Evolutionary conservation across 2,797 vertebrate genomes (phyloP), one percentile per base, ranked within the genome.

Genomic region (Smutsia temminckii): DNA sequence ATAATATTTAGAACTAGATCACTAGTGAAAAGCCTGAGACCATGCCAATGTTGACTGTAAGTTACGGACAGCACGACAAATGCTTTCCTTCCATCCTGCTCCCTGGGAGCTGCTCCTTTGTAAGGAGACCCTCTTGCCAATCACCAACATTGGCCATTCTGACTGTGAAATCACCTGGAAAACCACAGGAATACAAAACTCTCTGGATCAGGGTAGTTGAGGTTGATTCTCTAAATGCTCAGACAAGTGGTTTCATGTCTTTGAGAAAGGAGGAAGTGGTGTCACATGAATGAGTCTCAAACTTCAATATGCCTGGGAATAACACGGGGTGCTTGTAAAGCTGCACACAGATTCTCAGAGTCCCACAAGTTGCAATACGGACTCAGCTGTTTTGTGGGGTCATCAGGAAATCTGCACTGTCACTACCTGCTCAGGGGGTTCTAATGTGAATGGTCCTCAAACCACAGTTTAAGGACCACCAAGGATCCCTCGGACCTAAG

Each of bases 171-270:
- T 61, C 57, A 53, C 66, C 51, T 18, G 21, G 84, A 51, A 97
- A 94, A 93, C 69, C 63, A 51, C 59, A 80, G 20, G 80, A 46
- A 89, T 49, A 63, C 16, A 94, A 77, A 94, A 49, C 20, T 55
- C 20, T 57, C 29, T n/a, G n/a, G n/a, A 80, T 27, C 42, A 61
- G 20, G 12, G 6, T 53, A n/a, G 32, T 59, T 83, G 21, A 89
- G 95, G 72, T 6, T 3, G 34, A 78, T 91, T 78, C 63, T 94
- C 27, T 53, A 71, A 83, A 81, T 90, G 29, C 29, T 72, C 51
- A 92, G 69, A 77, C 14, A 87, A 86, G 79, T 90, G 32, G 94
- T 89, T 91, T 86, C 57, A 69, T 17, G 4, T 74, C 66, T 94
- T 72, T 72, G 46, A 92, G 69, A 66, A 91, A 49, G 40, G 37